Evolutionary conservation across 2,113 vertebrate genomes (phyloP), one percentile per base, ranked within the genome.

Genomic region (Podocnemis expansa): DNA sequence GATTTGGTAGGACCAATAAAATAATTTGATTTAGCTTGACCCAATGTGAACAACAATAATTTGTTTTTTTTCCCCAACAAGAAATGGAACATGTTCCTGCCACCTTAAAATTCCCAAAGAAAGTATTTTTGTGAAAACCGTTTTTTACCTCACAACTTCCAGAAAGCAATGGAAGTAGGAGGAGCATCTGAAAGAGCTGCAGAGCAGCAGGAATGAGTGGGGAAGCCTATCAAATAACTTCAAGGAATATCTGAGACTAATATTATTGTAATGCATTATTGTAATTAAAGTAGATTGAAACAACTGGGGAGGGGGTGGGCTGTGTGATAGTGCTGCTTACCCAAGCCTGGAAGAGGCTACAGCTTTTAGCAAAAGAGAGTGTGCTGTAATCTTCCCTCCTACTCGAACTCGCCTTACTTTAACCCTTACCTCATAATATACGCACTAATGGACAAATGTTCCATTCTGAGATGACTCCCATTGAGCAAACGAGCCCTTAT

Each of bases 81-180:
- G 84, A 54, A 24, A 52, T 8, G 13, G 38, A 85, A 45, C 17
- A 38, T 21, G 19, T 17, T 67, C 38, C 34, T 38, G 63, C 63
- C n/a, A 67, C 19, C 63, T n/a, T 67, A 17, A 67, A 63, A 38
- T n/a, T 67, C 34, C 34, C 8, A 21, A n/a, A n/a, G 63, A 73
- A 3, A 43, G 5, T 49, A 63, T 93, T 96, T 95, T 91, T 81
- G 49, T 80, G 84, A 63, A 95, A 93, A 67, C 17, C 24, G 56
- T 89, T 80, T 52, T 85, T 91, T 75, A 75, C 89, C 82, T 49
- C 43, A 87, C 47, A 56, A 89, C 87, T 91, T 95, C 92, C 82
- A 79, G 95, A 93, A 67, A 95, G 92, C 95, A 93, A 79, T 90
- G 87, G 31, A 78, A 85, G 96, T 97, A 80, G 95, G 95, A 95